phyloP scores from a whole-genome alignment of 1,140 invertebrate species.

The Bombus affinis region DNA sequence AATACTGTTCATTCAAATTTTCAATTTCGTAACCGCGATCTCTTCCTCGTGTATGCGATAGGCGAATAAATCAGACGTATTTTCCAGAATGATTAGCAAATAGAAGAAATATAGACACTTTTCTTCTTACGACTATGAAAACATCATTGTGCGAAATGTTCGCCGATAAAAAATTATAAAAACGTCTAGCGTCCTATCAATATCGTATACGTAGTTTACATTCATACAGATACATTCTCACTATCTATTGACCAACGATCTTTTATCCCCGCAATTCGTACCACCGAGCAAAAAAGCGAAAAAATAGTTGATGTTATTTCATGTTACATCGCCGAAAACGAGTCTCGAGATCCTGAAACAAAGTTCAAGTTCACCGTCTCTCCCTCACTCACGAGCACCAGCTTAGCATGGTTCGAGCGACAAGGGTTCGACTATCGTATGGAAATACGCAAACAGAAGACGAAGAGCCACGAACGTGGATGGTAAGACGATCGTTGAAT shows the following conservation, averaged over 20 bases:
- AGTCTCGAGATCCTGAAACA: not conserved
- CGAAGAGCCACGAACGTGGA: not conserved
- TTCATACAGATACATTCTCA: too few relatives aligned
- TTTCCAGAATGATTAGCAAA: not conserved
- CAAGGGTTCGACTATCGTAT: not conserved
- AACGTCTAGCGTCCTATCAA: too few relatives aligned
- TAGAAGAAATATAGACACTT: not conserved
- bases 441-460: not conserved
- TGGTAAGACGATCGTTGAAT: not conserved
- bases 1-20: too few relatives aligned
- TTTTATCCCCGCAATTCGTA: too few relatives aligned
- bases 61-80: not conserved
- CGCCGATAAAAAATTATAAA: not conserved
- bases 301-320: too few relatives aligned
- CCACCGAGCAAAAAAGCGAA: too few relatives aligned
- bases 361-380: constrained; percentile 8
- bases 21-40: too few relatives aligned
- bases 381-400: too few relatives aligned
- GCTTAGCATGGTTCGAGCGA: not conserved
- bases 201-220: too few relatives aligned
- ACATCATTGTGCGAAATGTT: not conserved
- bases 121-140: not conserved
- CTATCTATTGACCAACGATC: too few relatives aligned
- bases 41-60: not conserved
- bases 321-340: too few relatives aligned